Percentiles rank a stretch among this genome's conserved stretches.
Conservation (phyloP, 1,140 invertebrate genomes). For the Pogonomyrmex barbatus region DNA sequence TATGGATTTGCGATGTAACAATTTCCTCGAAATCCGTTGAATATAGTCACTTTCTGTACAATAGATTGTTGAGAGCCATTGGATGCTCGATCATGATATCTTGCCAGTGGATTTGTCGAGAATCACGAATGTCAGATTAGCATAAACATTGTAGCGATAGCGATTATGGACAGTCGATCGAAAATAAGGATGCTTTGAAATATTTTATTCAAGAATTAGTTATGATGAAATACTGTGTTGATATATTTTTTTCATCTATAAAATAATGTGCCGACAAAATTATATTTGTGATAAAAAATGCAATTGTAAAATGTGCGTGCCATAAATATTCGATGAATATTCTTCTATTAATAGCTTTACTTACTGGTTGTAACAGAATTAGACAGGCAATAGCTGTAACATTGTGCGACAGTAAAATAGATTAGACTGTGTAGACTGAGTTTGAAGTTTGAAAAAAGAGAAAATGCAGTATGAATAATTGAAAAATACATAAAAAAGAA, state of each 20-base stretch:
- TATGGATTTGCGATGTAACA: conserved; percentile 36
- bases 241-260: conserved; percentile 51
- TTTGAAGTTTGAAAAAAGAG: not conserved
- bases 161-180: not conserved
- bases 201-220: conserved; percentile 45
- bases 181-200: conserved; percentile 29
- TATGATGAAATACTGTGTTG: conserved; percentile 54
- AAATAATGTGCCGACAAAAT: conserved; percentile 16
- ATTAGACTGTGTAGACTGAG: not conserved
- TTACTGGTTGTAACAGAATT: not conserved
- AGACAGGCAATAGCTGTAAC: not conserved
- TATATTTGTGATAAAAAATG: not conserved
- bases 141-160: conserved; percentile 49
- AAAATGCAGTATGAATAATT: not conserved
- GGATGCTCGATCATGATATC: not conserved
- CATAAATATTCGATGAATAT: not conserved
- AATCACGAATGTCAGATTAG: conserved; percentile 26
- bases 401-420: not conserved
- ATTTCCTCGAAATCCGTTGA: conserved; percentile 48
- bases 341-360: not conserved
- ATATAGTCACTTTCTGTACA: not conserved
- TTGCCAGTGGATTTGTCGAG: not conserved
- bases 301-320: not conserved
- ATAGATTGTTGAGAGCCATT: conserved; percentile 5
- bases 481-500: not conserved